Percentiles rank a stretch among this genome's conserved stretches.
Evolutionary conservation across 2,113 vertebrate species (phyloP).

Genomic region (Neofelis nebulosa): DNA sequence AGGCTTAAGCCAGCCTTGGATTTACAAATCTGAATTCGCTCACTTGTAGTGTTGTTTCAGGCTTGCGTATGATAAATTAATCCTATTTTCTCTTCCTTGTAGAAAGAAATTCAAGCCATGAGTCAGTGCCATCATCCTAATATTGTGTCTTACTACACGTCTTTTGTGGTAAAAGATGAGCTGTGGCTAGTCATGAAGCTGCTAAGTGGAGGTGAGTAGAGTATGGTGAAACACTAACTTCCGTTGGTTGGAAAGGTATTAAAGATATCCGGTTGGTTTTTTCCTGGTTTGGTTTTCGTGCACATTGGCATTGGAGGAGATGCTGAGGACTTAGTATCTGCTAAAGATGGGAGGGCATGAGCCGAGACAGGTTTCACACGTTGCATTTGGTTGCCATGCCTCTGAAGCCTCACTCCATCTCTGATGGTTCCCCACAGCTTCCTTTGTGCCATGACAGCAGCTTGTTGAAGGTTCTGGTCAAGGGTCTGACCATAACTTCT

Average conservation of each 20-base stretch:
- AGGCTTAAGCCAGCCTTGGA: background rate
- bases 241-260: background rate
- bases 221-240: background rate
- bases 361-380: background rate
- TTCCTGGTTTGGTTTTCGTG: background rate
- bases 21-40: background rate
- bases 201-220: slow-evolving; percentile 94
- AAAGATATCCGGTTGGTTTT: background rate
- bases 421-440: background rate
- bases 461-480: background rate
- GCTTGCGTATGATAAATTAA: background rate
- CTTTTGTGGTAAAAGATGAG: slow-evolving; percentile 98
- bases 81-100: slow-evolving; percentile 73
- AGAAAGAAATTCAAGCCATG: slow-evolving; percentile 99
- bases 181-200: slow-evolving; percentile 98
- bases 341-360: background rate
- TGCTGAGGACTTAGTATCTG: background rate
- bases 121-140: slow-evolving; percentile 98
- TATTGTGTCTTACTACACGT: slow-evolving; percentile 98
- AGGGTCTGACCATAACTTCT: background rate
- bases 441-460: background rate
- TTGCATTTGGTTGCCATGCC: background rate
- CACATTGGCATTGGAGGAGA: background rate
- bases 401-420: background rate
- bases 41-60: fast-evolving